A percentile compares a stretch with the other conserved stretches of the same genome.
These are phyloP conservation scores for Camponotus fellah DNA, from an alignment of 2,888 invertebrate genomes.

Conservation along the genomic window DNA sequence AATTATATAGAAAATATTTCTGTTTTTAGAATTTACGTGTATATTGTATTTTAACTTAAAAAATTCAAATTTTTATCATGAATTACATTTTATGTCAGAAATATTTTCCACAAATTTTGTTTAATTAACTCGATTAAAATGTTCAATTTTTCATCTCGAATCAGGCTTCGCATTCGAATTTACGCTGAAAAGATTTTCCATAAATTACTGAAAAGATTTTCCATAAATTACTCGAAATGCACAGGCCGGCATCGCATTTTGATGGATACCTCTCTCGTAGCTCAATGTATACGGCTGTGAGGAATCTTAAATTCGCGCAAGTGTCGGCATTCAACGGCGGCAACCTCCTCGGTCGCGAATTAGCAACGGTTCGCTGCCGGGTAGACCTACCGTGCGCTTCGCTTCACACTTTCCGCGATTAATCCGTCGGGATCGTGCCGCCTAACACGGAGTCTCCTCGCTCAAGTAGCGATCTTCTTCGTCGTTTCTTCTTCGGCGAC, in stretches of 20 bases:
- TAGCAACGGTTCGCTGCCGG: slow-evolving; percentile 70
- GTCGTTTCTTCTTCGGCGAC: slow-evolving; percentile 77
- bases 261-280: slow-evolving; percentile 35
- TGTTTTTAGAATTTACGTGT: no score
- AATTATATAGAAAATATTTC: not conserved
- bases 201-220: not conserved
- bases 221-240: not conserved
- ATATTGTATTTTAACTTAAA: no score
- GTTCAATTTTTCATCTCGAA: slow-evolving; percentile 17
- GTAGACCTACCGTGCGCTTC: slow-evolving; percentile 62
- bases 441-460: slow-evolving; percentile 71
- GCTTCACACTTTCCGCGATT: slow-evolving; percentile 82
- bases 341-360: slow-evolving; percentile 61
- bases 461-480: slow-evolving; percentile 80
- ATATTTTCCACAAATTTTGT: no score
- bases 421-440: slow-evolving; percentile 80
- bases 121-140: not conserved
- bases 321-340: slow-evolving; percentile 43
- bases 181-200: slow-evolving; percentile 28
- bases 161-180: slow-evolving; percentile 4
- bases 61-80: no score
- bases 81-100: no score
- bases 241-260: not conserved
- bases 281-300: slow-evolving; percentile 33
- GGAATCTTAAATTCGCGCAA: slow-evolving; percentile 54